A percentile compares a stretch with the other conserved stretches of the same genome.
phyloP scores from a whole-genome alignment of 2,797 vertebrate genomes.

The Myripristis jacobus region DNA sequence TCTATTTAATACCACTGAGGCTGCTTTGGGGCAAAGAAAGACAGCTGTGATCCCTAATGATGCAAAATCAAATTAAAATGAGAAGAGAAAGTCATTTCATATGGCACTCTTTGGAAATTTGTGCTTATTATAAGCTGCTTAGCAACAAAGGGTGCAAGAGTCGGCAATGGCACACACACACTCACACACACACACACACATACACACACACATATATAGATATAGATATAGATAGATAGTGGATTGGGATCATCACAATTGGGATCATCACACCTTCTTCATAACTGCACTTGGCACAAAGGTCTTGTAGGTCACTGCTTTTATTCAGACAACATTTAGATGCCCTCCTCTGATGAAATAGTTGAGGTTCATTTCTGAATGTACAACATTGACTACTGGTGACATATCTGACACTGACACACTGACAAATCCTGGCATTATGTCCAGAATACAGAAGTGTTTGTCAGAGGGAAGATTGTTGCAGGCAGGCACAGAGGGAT shows the following conservation, averaged over 20 bases:
- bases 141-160: slow-evolving; percentile 17
- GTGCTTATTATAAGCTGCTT: slow-evolving; percentile 3
- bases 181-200: too few relatives aligned
- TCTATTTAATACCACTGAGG: slow-evolving; percentile 18
- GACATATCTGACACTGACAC: background rate
- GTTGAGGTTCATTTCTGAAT: background rate
- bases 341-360: background rate
- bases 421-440: too few relatives aligned
- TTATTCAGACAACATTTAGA: slow-evolving; percentile 8
- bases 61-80: slow-evolving; percentile 35
- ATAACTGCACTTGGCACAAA: slow-evolving; percentile 30
- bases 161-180: slow-evolving; percentile 22
- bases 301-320: background rate
- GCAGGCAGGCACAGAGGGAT: too few relatives aligned
- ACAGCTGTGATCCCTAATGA: slow-evolving; percentile 36
- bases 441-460: too few relatives aligned
- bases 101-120: slow-evolving; percentile 19
- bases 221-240: too few relatives aligned
- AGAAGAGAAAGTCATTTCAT: slow-evolving; percentile 23
- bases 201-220: too few relatives aligned
- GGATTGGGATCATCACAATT: slow-evolving; percentile 15
- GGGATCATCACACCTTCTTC: slow-evolving; percentile 32
- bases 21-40: slow-evolving; percentile 23
- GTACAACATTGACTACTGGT: background rate
- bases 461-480: too few relatives aligned